Evolutionary conservation across 1,140 invertebrate species (phyloP).

Genomic region (Bicyclus anynana): DNA sequence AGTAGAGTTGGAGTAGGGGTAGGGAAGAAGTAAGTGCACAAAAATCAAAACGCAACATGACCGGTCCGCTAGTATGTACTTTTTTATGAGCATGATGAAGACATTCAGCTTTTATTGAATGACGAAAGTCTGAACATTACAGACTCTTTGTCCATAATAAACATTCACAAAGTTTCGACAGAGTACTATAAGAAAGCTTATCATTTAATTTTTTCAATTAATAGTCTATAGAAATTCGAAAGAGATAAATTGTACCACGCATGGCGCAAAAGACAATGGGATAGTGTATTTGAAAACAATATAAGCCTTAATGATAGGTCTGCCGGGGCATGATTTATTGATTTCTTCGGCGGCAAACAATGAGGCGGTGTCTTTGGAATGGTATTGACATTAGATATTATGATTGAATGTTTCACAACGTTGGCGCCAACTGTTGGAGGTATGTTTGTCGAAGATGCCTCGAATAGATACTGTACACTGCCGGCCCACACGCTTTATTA

Average conservation of each 20-base stretch:
- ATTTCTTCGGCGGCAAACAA: slow-evolving; percentile 39
- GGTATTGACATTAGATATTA: slow-evolving; percentile 32
- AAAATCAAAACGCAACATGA: no score
- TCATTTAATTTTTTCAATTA: slow-evolving; percentile 11
- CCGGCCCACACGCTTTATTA: not conserved
- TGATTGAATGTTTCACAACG: slow-evolving; percentile 34
- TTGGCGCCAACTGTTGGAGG: not conserved
- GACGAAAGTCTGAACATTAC: no score
- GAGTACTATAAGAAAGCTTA: not conserved
- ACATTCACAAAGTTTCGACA: not conserved
- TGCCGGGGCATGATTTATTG: slow-evolving; percentile 42
- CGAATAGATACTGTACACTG: not conserved
- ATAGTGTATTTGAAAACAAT: slow-evolving; percentile 30
- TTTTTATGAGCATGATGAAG: no score
- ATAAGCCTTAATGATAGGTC: slow-evolving; percentile 23
- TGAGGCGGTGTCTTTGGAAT: slow-evolving; percentile 33
- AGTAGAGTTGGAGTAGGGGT: no score
- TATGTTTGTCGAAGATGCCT: slow-evolving; percentile 3
- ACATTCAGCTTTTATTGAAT: no score
- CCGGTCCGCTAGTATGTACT: no score
- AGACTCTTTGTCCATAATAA: no score
- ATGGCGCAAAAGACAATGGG: slow-evolving; percentile 22
- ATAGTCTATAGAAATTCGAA: slow-evolving; percentile 17
- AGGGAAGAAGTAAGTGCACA: no score
- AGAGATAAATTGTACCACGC: slow-evolving; percentile 42